Conservation (phyloP, 2,113 vertebrate genomes). For the Dromiciops gliroides region DNA sequence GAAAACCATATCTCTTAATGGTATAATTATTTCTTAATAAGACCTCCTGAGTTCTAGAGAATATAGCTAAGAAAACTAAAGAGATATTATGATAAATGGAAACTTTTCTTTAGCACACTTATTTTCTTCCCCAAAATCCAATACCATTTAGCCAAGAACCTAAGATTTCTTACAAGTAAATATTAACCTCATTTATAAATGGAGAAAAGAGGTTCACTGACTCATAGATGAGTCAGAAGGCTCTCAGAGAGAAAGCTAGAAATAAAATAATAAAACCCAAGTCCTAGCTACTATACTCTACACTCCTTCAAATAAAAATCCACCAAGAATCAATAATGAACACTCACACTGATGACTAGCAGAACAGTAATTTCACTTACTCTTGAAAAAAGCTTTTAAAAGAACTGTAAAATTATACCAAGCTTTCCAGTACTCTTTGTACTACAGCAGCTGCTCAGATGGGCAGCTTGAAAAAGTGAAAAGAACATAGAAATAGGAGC, state of each 20-base stretch:
- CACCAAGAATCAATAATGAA: constrained; percentile 16
- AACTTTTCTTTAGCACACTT: not conserved
- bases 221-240: constrained; percentile 24
- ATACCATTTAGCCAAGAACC: not conserved
- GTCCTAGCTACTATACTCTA: not conserved
- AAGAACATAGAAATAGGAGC: not conserved
- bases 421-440: constrained; percentile 6
- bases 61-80: not conserved
- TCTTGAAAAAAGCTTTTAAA: not conserved
- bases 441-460: not conserved
- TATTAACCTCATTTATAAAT: constrained; percentile 10
- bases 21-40: constrained; percentile 6
- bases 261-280: not conserved
- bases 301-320: constrained; percentile 49
- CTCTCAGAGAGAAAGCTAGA: not conserved
- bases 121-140: not conserved
- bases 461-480: not conserved
- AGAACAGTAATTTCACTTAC: not conserved
- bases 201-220: constrained; percentile 22
- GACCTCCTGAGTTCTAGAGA: not conserved
- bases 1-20: constrained; percentile 74
- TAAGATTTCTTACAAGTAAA: constrained; percentile 37
- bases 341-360: not conserved
- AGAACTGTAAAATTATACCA: constrained; percentile 42
- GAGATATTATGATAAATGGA: not conserved